These are phyloP conservation scores for Diplosoma virens DNA, from an alignment of 23 tunicate species.

Conservation along the genomic window DNA sequence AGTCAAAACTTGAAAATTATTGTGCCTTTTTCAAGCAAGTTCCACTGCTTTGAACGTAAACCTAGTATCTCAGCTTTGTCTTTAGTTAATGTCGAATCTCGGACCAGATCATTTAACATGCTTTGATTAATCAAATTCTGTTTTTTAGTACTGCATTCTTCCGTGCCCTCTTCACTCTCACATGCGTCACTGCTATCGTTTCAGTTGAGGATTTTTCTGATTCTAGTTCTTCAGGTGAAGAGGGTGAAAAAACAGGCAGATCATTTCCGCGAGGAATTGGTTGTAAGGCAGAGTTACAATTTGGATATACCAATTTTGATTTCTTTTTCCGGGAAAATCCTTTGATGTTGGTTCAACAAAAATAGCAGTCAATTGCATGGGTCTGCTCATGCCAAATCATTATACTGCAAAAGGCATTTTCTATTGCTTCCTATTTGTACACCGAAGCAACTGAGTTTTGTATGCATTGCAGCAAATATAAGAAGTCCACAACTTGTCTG, in stretches of 20 bases:
- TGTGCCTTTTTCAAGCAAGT: constrained; percentile 9
- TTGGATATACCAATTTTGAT: constrained; percentile 5
- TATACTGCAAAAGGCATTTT: background rate
- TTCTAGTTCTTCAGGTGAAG: constrained; percentile 12
- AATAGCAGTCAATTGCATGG: constrained; percentile 3
- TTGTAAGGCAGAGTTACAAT: background rate
- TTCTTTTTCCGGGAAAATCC: constrained; percentile 10
- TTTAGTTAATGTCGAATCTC: constrained; percentile 15
- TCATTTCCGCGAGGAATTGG: background rate
- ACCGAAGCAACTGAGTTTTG: background rate
- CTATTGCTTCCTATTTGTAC: background rate
- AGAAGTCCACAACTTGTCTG: background rate
- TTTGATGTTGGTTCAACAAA: constrained; percentile 5
- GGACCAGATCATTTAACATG: constrained; percentile 7
- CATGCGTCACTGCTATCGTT: background rate
- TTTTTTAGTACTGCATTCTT: constrained; percentile 6
- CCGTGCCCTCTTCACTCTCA: constrained; percentile 6
- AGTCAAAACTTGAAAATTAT: background rate
- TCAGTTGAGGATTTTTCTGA: constrained; percentile 1
- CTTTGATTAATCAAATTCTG: background rate
- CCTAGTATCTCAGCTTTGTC: background rate
- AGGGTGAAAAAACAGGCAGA: constrained; percentile 3
- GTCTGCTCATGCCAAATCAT: background rate
- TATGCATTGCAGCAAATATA: background rate
- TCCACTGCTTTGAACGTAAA: too few relatives aligned